These are phyloP conservation scores for Oriolus oriolus DNA, from an alignment of 2,113 vertebrate species.

Conservation along the genomic window DNA sequence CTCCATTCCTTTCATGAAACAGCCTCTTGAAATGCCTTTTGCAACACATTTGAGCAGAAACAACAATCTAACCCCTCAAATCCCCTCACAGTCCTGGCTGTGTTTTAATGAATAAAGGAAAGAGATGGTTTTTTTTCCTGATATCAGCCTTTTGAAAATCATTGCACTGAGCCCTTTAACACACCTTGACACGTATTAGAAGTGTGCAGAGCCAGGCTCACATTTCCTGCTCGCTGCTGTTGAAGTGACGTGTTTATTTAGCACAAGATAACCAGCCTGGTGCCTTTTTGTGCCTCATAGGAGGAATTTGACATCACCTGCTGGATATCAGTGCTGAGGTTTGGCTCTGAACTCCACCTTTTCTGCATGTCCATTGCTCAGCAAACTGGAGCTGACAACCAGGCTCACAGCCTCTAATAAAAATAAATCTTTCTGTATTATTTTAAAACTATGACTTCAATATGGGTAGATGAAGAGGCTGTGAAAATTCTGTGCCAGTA, in stretches of 20 bases:
- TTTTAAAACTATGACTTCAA: neutral
- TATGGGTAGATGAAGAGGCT: neutral
- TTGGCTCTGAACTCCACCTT: neutral
- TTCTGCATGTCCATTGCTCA: neutral
- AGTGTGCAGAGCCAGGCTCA: neutral
- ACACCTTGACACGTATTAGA: neutral
- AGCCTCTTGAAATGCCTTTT: neutral
- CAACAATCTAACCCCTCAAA: constrained; percentile 23
- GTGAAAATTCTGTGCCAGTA: neutral
- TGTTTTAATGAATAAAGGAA: neutral
- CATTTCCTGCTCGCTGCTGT: neutral
- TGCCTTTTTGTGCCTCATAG: neutral
- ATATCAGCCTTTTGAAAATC: neutral
- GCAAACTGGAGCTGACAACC: neutral
- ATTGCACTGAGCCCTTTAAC: neutral
- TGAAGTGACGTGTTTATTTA: neutral
- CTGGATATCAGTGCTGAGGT: neutral
- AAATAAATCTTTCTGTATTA: neutral
- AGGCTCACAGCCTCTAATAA: neutral
- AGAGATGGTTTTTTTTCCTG: neutral
- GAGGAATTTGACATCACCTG: neutral
- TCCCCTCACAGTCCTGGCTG: neutral
- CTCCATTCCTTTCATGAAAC: neutral
- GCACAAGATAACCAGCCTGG: neutral
- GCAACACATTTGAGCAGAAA: neutral